phyloP scores from a whole-genome alignment of 23 tunicate species.

The Botrylloides violaceus region DNA sequence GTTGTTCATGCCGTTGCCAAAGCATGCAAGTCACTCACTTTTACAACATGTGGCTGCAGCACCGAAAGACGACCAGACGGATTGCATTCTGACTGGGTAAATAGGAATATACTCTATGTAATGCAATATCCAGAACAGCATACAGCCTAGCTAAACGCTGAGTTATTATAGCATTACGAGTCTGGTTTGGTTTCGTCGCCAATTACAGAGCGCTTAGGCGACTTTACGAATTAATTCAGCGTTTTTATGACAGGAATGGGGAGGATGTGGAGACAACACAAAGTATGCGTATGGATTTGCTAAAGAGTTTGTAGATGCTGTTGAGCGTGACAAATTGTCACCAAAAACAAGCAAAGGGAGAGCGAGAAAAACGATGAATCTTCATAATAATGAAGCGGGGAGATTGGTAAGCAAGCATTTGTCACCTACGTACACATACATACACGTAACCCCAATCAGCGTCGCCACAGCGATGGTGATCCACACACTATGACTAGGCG shows the following conservation, averaged over 20 bases:
- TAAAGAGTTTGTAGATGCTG: conserved; percentile 81
- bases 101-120: too few relatives aligned
- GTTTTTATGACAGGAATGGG: conserved; percentile 96
- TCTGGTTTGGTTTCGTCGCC: too few relatives aligned
- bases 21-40: conserved; percentile 69
- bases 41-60: conserved; percentile 76
- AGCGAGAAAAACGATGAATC: conserved; percentile 81
- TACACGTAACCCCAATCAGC: too few relatives aligned
- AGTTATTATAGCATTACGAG: too few relatives aligned
- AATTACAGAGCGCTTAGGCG: too few relatives aligned
- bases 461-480: too few relatives aligned
- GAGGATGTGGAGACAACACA: conserved; percentile 94
- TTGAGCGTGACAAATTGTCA: conserved; percentile 67
- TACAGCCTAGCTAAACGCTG: too few relatives aligned
- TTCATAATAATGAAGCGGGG: conserved; percentile 98
- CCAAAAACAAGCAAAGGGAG: conserved; percentile 35
- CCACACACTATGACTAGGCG: too few relatives aligned
- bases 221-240: too few relatives aligned
- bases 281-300: conserved; percentile 95
- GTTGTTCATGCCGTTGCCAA: conserved; percentile 88
- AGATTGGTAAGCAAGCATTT: conserved; percentile 58
- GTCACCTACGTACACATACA: too few relatives aligned
- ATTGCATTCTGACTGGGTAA: conserved; percentile 65
- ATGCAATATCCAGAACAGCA: too few relatives aligned
- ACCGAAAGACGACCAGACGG: conserved; percentile 48